Evolutionary conservation across 2,888 invertebrate species (phyloP), one percentile per base, ranked within the genome.

Genomic region (Sphaeridia pumilis): DNA sequence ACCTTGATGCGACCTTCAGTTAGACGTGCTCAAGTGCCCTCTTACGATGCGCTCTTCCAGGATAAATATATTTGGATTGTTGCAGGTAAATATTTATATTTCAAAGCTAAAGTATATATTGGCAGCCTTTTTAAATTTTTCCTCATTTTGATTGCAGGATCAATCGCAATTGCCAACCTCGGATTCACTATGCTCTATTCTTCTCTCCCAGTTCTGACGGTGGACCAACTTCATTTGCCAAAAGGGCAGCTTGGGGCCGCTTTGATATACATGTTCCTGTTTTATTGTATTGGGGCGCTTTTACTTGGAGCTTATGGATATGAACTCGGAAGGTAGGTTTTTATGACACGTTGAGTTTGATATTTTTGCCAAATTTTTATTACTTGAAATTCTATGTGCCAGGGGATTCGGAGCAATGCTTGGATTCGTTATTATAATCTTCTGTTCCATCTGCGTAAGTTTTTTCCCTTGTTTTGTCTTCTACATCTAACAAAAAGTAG

Each of bases 101-200:
- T 20, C 12, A 14, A 14, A 7, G 31, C 7, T 7, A 31, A 31
- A 14, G 31, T 10, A 31, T 10, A 31, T 7, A 7, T 31, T 7
- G 7, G 10, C 10, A 31, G 31, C 31, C 31, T 7, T 10, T 31
- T 31, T 7, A 10, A 31, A 31, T 10, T 14, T 31, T 31, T 31
- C 14, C 14, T 31, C 7, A 10, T 7, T 10, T 14, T 10, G n/a
- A 38, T 17, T 14, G 5, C 28, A 87, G 88, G 90, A 49, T 88
- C 90, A 3, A 89, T 92, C 58, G 95, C 97, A 0, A 95, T 98
- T 70, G 97, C 95, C 2, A 98, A 99, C 72, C 90, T 95, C 78
- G 98, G 98, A 27, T 98, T 98, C 52, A 98, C 97, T 0, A 97
- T 98, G 93, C 72, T 98, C 72, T 98, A 98, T 69, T 97, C 98